Evolutionary conservation across 30 jellyfish, hydroid and myxozoan genomes (phyloP).

Genomic region (Cassiopea xamachana): DNA sequence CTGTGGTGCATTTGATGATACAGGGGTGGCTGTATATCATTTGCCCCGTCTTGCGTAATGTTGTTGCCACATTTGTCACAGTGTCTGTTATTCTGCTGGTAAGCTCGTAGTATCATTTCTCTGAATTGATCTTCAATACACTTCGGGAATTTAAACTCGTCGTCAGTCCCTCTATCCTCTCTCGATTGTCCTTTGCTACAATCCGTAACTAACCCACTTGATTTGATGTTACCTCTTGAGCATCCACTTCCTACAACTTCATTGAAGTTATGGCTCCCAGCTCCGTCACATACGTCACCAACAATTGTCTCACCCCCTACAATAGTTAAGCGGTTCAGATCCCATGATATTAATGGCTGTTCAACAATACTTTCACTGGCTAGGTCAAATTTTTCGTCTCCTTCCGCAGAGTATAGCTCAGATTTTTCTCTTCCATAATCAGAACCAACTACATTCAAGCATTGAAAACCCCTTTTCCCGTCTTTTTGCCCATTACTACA

Average conservation of each 20-base stretch:
- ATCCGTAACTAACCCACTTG: background rate
- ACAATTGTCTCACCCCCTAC: slow-evolving; percentile 22
- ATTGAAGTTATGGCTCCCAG: background rate
- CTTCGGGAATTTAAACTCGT: slow-evolving; percentile 57
- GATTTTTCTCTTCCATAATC: background rate
- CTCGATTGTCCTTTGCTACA: background rate
- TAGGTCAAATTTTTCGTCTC: background rate
- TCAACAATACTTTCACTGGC: slow-evolving; percentile 17
- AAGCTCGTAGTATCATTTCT: slow-evolving; percentile 18
- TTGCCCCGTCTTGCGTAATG: background rate
- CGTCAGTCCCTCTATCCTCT: slow-evolving; percentile 2
- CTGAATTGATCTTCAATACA: slow-evolving; percentile 61
- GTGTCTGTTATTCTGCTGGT: background rate
- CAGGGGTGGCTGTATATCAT: background rate
- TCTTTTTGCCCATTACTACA: background rate
- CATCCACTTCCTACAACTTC: background rate
- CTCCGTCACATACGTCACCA: slow-evolving; percentile 15
- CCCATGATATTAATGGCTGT: slow-evolving; percentile 58
- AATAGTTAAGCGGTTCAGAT: slow-evolving; percentile 26
- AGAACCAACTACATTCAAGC: background rate
- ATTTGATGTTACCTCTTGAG: background rate
- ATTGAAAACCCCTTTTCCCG: background rate
- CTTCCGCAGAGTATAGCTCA: background rate
- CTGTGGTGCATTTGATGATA: background rate
- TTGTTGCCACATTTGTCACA: slow-evolving; percentile 23